phyloP scores from a whole-genome alignment of 23 tunicate species.

The Trididemnum miniatum region DNA sequence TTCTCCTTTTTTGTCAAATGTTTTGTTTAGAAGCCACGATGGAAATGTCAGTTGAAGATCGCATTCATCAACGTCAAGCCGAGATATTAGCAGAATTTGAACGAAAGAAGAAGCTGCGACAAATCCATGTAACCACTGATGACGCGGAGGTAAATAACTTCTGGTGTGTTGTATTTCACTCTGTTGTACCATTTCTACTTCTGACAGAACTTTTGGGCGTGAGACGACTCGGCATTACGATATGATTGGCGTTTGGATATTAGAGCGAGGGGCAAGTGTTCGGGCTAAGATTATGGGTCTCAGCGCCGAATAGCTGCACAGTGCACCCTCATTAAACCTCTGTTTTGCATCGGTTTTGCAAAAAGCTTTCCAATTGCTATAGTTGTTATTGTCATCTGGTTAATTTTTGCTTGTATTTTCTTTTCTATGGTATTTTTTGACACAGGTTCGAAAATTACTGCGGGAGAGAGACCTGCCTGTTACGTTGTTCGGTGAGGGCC shows the following conservation, averaged over 20 bases:
- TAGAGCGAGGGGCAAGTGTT: too few species aligned
- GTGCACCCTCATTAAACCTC: too few species aligned
- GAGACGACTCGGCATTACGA: too few species aligned
- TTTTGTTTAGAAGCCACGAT: constrained; percentile 62
- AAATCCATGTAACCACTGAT: constrained; percentile 95
- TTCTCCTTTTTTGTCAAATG: too few species aligned
- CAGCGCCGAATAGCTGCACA: too few species aligned
- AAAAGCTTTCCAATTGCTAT: too few species aligned
- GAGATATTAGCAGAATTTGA: constrained; percentile 97
- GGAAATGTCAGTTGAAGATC: constrained; percentile 83
- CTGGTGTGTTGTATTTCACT: too few species aligned
- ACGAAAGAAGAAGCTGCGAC: constrained; percentile 81
- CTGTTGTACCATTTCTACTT: too few species aligned
- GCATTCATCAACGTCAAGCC: constrained; percentile 79
- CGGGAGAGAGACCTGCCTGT: constrained; percentile 77
- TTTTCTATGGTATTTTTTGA: neutral
- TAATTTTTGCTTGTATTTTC: neutral
- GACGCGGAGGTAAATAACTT: constrained; percentile 75
- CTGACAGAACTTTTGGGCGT: too few species aligned
- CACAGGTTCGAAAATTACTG: constrained; percentile 54
- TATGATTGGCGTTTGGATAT: too few species aligned
- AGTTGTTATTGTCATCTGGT: neutral
- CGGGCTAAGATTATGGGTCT: too few species aligned
- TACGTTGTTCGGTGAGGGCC: constrained; percentile 97
- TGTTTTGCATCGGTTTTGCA: too few species aligned